Percentiles rank a stretch among this genome's conserved stretches.
Conservation (phyloP, 2,888 invertebrate genomes). For the Drosophila kambysellisi region DNA sequence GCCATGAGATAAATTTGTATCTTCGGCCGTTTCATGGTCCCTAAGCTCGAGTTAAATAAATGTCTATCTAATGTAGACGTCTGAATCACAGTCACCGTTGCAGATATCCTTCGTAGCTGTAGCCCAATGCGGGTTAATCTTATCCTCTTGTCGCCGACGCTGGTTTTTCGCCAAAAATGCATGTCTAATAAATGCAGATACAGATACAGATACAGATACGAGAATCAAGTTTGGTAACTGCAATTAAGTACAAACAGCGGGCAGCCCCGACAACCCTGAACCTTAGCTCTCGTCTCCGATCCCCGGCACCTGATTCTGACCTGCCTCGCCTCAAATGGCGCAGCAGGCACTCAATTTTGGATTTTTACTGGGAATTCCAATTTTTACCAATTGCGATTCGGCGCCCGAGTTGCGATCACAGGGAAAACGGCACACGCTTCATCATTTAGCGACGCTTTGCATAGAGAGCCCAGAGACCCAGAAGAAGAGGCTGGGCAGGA, state of each 20-base stretch:
- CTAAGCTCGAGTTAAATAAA: background rate
- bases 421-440: slow-evolving; percentile 56
- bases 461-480: slow-evolving; percentile 33
- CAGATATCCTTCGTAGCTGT: slow-evolving; percentile 19
- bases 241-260: slow-evolving; percentile 57
- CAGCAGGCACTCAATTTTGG: slow-evolving; percentile 41
- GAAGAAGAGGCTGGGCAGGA: slow-evolving; percentile 43
- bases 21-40: background rate
- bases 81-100: slow-evolving; percentile 9
- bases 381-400: slow-evolving; percentile 29
- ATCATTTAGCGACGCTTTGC: slow-evolving; percentile 69
- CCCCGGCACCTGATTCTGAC: slow-evolving; percentile 13
- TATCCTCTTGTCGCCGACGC: slow-evolving; percentile 32
- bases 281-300: background rate
- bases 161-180: slow-evolving; percentile 52
- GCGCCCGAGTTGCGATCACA: slow-evolving; percentile 21
- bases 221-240: slow-evolving; percentile 29
- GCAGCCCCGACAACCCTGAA: slow-evolving; percentile 21
- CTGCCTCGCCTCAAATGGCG: slow-evolving; percentile 23
- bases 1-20: slow-evolving; percentile 19
- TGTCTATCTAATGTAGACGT: slow-evolving; percentile 3
- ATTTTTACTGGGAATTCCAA: slow-evolving; percentile 43
- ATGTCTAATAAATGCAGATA: slow-evolving; percentile 11
- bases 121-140: slow-evolving; percentile 56
- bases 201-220: slow-evolving; percentile 8